Base-by-base conservation (phyloP, 2,113 vertebrate genomes). In the Dicaeum eximium region DNA sequence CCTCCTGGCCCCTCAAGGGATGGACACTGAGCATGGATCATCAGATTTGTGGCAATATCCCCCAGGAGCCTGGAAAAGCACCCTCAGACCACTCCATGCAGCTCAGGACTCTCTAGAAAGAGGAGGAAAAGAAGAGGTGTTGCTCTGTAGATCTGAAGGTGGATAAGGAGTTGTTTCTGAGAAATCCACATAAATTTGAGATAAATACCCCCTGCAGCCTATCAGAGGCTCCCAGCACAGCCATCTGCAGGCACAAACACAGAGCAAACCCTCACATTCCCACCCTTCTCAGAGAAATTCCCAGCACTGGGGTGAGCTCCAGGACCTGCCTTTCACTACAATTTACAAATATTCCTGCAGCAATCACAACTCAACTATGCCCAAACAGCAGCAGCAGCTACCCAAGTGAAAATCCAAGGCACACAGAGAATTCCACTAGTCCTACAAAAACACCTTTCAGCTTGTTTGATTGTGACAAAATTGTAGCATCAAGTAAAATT, bases 21-120 rank as follows among this genome's bases (percentile, higher is more conserved):
- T 2, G 2, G 6, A 58, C 1, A 5, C 30, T 5, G 10, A 27
- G n/a, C n/a, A n/a, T n/a, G 13, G 2, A 45, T 7, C n/a, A 27
- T 3, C 37, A 13, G 5, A 38, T 38, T 15, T 20, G 15, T 2
- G 48, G 17, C 11, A 44, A 19, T 48, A 82, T 35, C 72, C 38
- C 54, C 30, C 12, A 22, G 17, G 31, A 74, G 24, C 42, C 84
- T 47, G 47, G 40, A 51, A 56, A 71, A 80, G 79, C 40, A 60
- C 33, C 67, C 17, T 33, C 50, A 74, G 51, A 58, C 5, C 13
- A 3, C 22, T 20, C 30, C 11, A 23, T 0, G 0, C 27, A 47
- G 50, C 64, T 53, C 9, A 2, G 60, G 31, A 13, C 33, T 44
- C 15, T 4, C 31, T 3, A 27, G 40, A 23, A 57, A n/a, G 47